Base-by-base conservation (phyloP, 2,797 vertebrate genomes). In the Pogonophryne albipinna region DNA sequence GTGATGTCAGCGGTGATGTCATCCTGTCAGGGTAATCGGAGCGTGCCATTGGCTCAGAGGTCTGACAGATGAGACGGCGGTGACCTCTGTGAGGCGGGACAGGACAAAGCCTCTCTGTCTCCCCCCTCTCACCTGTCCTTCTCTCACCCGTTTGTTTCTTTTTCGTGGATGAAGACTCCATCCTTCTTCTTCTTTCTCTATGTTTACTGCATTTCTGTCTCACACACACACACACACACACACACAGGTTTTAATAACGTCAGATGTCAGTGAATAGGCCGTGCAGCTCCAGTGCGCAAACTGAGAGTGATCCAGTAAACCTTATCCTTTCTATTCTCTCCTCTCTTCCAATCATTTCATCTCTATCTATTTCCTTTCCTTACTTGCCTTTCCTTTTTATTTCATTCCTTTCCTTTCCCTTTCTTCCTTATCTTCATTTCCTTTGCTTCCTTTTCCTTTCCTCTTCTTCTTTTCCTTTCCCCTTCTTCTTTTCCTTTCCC, bases 1-100 rank as follows among this genome's bases (percentile, higher is more conserved):
- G 88, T 94, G 92, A 94, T 94, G 92, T 92, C 92, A 94, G 90
- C n/a, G 85, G 84, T 94, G 93, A 94, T 94, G 92, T 94, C 93
- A 94, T 79, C 55, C 90, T 87, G 85, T 89, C 85, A 84, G 82
- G 76, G 91, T 92, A 93, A 63, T 94, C 93, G 19, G 14, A 94
- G 79, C 77, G 85, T 86, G 92, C 95, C 79, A 96, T 94, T 91
- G 82, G 91, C 70, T 91, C 95, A 10, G 83, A 84, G 83, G 94
- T 90, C 85, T 89, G 89, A 91, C 87, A 90, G 88, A 90, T 76
- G 86, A 94, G 90, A 88, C 51, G 79, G 74, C 78, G 44, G 49
- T 93, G 92, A 93, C 92, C 92, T 93, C 92, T 91, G 89, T 14
- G 23, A 79, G 86, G 70, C 34, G 4, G 80, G 85, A 88, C 86